Conservation (phyloP, 2,888 invertebrate species). For the Idaea biselata region DNA sequence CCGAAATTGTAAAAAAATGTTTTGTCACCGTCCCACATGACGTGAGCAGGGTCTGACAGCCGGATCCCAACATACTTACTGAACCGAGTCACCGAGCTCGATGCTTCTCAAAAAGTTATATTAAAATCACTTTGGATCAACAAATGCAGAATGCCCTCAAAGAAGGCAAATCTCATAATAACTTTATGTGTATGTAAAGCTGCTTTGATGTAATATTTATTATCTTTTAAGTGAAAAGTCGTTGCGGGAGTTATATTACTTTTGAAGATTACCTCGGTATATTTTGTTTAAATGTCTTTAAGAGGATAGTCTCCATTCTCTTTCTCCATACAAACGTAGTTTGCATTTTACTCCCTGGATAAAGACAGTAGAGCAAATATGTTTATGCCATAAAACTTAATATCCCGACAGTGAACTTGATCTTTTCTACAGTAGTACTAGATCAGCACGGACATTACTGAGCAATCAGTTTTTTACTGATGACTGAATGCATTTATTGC, state of each 20-base stretch:
- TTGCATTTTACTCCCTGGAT: too few species aligned
- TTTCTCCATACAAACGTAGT: too few species aligned
- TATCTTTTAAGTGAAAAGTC: slow-evolving; percentile 31
- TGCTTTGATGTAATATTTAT: slow-evolving; percentile 13
- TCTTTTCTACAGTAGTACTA: too few species aligned
- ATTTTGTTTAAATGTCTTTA: not conserved
- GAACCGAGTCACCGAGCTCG: slow-evolving; percentile 35
- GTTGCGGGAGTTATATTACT: slow-evolving; percentile 17
- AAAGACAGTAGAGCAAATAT: too few species aligned
- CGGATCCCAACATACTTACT: slow-evolving; percentile 50
- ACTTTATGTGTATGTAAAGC: slow-evolving; percentile 8
- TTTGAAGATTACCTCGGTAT: slow-evolving; percentile 9
- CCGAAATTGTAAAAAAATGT: slow-evolving; percentile 21
- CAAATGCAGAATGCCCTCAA: slow-evolving; percentile 36
- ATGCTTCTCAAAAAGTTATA: slow-evolving; percentile 53
- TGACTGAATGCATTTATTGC: too few species aligned
- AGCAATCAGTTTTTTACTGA: too few species aligned
- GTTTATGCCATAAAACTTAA: too few species aligned
- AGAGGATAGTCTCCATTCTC: too few species aligned
- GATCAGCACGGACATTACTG: too few species aligned
- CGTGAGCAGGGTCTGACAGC: slow-evolving; percentile 66
- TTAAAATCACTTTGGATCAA: slow-evolving; percentile 42
- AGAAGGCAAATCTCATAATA: slow-evolving; percentile 32
- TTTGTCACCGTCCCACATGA: slow-evolving; percentile 43
- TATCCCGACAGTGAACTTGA: too few species aligned